Conservation (phyloP, 2,888 invertebrate genomes). For the Hetaerina titia region DNA sequence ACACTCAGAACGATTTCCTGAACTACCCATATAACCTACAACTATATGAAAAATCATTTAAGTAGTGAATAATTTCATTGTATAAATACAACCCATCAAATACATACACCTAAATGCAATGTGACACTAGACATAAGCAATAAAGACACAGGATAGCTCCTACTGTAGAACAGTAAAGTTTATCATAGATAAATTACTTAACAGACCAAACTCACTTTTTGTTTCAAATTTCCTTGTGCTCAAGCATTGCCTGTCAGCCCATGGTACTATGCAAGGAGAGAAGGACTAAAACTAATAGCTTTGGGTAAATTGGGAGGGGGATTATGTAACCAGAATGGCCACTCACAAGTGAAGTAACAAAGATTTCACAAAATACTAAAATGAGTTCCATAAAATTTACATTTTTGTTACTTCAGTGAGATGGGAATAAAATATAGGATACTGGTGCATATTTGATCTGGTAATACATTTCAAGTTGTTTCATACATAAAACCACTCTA, state of each 20-base stretch:
- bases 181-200: conserved; percentile 71
- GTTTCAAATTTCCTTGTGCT: conserved; percentile 71
- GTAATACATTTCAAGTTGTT: conserved; percentile 69
- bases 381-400: conserved; percentile 71
- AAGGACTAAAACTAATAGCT: conserved; percentile 70
- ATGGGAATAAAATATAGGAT: conserved; percentile 72
- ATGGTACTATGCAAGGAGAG: conserved; percentile 71
- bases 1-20: conserved; percentile 71
- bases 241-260: conserved; percentile 72
- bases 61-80: conserved; percentile 72
- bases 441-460: conserved; percentile 71
- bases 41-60: conserved; percentile 72
- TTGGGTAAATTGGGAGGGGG: conserved; percentile 70
- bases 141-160: conserved; percentile 71
- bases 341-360: conserved; percentile 72
- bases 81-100: conserved; percentile 73
- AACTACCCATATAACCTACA: conserved; percentile 72
- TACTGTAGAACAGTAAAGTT: conserved; percentile 70
- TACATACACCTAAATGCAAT: conserved; percentile 73
- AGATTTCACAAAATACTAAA: conserved; percentile 71
- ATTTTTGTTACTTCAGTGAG: conserved; percentile 72
- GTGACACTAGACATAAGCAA: conserved; percentile 73
- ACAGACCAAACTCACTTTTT: conserved; percentile 71
- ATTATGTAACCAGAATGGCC: conserved; percentile 72
- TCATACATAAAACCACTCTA: conserved; percentile 58